phyloP scores from a whole-genome alignment of 2,888 invertebrate species.

The Brenthis ino region DNA sequence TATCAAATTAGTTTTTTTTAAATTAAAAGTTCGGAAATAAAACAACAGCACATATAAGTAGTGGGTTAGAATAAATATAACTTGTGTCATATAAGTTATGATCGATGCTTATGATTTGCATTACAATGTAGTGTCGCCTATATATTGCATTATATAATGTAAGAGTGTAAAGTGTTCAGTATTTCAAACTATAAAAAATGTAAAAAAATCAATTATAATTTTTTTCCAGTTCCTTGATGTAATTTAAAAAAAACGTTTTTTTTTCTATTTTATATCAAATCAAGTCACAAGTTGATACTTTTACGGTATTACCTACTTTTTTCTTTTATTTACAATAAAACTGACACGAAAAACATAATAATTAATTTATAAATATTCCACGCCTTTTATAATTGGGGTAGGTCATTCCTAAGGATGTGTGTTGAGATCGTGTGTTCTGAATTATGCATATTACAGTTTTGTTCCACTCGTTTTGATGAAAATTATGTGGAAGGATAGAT shows the following conservation, averaged over 20 bases:
- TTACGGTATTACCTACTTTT: neutral
- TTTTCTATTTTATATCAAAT: neutral
- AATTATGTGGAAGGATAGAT: neutral
- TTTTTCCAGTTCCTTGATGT: neutral
- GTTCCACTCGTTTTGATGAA: conserved; percentile 9
- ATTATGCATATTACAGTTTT: neutral
- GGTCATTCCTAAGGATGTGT: conserved; percentile 22
- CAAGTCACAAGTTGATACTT: no score
- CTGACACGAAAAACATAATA: conserved; percentile 1
- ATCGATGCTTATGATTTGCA: conserved; percentile 6
- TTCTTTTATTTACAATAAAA: neutral
- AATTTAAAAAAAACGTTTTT: neutral
- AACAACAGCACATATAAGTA: conserved; percentile 9
- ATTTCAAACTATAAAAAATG: conserved; percentile 1
- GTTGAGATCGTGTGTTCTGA: conserved; percentile 5
- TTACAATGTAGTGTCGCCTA: conserved; percentile 19
- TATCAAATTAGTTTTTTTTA: neutral
- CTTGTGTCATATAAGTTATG: conserved; percentile 24
- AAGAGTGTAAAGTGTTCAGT: neutral
- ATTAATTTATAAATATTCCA: conserved; percentile 5
- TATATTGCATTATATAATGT: conserved; percentile 6
- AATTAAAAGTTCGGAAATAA: conserved; percentile 3
- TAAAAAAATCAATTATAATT: neutral
- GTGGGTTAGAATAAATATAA: conserved; percentile 3
- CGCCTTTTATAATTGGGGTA: conserved; percentile 10